Evolutionary conservation across 2,113 vertebrate species (phyloP).

Genomic region (Urocitellus parryii): DNA sequence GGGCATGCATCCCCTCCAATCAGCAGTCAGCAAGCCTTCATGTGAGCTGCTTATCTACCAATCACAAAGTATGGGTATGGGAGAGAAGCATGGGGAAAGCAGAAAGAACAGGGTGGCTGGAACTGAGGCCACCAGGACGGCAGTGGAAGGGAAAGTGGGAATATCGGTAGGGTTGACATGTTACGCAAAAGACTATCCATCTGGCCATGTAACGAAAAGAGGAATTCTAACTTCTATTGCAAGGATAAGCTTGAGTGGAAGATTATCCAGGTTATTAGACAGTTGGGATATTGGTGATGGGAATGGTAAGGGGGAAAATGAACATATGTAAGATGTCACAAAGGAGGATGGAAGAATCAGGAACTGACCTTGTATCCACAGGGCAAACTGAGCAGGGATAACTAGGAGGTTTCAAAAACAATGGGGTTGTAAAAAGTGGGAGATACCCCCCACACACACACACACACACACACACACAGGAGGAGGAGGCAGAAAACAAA

Average conservation of each 20-base stretch:
- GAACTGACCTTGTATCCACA: background rate
- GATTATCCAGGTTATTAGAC: background rate
- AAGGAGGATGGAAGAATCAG: background rate
- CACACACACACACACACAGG: background rate
- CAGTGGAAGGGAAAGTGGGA: background rate
- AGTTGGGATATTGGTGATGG: background rate
- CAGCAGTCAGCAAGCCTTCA: background rate
- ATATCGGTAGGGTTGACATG: background rate
- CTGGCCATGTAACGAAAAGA: background rate
- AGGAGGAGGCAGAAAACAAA: background rate
- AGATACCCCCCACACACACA: background rate
- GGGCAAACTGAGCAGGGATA: background rate
- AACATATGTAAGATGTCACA: background rate
- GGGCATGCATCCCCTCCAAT: background rate
- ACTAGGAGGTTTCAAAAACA: background rate
- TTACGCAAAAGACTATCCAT: background rate
- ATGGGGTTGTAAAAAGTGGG: background rate
- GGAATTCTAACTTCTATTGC: background rate
- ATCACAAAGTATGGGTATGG: background rate
- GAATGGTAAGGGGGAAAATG: background rate
- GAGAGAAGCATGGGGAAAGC: background rate
- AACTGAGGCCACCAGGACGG: background rate
- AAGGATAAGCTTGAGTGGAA: background rate
- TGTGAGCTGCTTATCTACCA: accelerated
- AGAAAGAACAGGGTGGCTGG: background rate